Evolutionary conservation across 2,797 vertebrate species (phyloP).

Genomic region (Falco biarmicus): DNA sequence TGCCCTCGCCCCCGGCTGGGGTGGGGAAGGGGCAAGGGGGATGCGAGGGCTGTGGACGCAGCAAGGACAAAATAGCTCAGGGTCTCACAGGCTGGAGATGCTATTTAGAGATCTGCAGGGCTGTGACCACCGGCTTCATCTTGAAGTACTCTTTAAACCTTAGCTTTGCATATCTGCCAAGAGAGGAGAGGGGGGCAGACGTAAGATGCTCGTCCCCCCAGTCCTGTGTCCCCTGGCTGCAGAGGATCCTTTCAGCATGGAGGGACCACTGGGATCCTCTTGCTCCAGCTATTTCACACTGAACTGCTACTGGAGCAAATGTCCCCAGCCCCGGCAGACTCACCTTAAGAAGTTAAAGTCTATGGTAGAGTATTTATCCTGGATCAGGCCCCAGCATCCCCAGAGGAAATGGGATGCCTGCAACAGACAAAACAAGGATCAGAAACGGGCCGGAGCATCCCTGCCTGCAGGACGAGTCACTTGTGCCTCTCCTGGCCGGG

Average conservation of each 20-base stretch:
- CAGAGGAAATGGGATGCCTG: slow-evolving; percentile 98
- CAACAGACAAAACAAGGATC: background rate
- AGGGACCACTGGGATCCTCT: background rate
- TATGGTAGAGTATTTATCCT: slow-evolving; percentile 95
- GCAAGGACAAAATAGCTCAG: slow-evolving; percentile 20
- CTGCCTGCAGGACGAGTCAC: rapidly evolving
- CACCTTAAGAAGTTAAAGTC: slow-evolving; percentile 97
- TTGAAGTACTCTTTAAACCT: slow-evolving; percentile 96
- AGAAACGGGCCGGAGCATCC: rapidly evolving
- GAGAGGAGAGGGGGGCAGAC: background rate
- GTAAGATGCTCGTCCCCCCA: background rate
- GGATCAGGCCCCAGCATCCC: slow-evolving; percentile 97
- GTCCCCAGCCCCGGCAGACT: slow-evolving; percentile 28
- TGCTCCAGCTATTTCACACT: rapidly evolving
- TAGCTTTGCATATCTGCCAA: slow-evolving; percentile 90
- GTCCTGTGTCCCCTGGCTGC: background rate
- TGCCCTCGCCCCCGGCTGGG: background rate
- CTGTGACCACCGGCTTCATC: slow-evolving; percentile 89
- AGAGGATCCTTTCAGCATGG: background rate
- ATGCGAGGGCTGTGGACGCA: background rate
- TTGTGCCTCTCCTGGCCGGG: background rate
- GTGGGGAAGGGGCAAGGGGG: background rate
- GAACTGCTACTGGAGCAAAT: background rate
- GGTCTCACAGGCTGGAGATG: background rate
- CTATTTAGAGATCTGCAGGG: slow-evolving; percentile 89